Conservation (phyloP, 2,888 invertebrate species). For the Tetrapedia diversipes region DNA sequence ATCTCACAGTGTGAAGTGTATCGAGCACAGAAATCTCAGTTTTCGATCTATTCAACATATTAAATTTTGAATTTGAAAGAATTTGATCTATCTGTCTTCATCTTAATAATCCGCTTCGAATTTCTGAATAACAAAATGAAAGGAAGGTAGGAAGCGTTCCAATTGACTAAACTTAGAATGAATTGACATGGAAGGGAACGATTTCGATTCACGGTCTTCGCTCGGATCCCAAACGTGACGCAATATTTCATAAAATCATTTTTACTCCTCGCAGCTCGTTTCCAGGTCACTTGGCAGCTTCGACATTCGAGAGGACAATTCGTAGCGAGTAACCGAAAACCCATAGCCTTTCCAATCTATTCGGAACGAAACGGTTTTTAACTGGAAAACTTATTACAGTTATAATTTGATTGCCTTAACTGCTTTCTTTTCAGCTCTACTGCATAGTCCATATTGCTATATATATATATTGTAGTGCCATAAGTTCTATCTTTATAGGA, state of each 20-base stretch:
- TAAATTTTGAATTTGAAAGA: too few species aligned
- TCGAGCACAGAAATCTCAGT: neutral
- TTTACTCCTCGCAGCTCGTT: constrained; percentile 21
- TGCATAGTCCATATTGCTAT: neutral
- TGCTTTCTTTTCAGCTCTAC: too few species aligned
- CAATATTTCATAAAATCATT: constrained; percentile 39
- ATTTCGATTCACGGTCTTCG: constrained; percentile 1
- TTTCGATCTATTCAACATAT: neutral
- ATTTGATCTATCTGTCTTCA: too few species aligned
- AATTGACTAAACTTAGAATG: neutral
- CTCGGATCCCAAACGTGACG: constrained; percentile 4
- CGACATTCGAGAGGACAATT: neutral
- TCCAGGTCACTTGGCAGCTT: constrained; percentile 40
- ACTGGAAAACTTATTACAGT: constrained; percentile 34
- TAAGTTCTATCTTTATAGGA: too few species aligned
- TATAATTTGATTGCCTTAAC: too few species aligned
- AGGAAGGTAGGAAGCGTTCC: neutral
- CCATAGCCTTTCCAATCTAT: constrained; percentile 4
- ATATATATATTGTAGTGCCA: too few species aligned
- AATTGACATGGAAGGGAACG: neutral
- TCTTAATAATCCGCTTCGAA: neutral
- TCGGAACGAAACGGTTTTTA: constrained; percentile 9
- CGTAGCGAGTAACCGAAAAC: neutral
- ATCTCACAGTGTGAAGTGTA: too few species aligned
- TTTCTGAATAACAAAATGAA: neutral